Conservation (phyloP, 2,888 invertebrate genomes). For the Callimorpha dominula region DNA sequence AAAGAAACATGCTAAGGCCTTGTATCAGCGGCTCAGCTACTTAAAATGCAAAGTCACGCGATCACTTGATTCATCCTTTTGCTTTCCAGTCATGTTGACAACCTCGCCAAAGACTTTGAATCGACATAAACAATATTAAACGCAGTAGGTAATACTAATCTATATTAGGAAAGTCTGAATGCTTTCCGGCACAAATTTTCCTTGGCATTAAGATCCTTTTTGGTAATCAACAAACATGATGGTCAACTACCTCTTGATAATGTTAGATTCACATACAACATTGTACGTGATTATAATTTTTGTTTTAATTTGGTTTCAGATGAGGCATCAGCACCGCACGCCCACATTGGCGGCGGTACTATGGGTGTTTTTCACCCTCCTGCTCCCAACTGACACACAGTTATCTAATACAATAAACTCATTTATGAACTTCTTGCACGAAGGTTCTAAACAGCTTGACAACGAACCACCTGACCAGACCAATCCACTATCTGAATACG, state of each 20-base stretch:
- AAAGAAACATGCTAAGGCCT: conserved; percentile 38
- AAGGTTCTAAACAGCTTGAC: conserved; percentile 83
- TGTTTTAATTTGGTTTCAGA: conserved; percentile 66
- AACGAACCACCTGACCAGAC: conserved; percentile 85
- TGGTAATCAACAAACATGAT: background rate
- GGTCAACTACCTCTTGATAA: background rate
- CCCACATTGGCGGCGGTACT: conserved; percentile 59
- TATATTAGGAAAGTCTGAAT: conserved; percentile 2
- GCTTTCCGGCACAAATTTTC: conserved; percentile 15
- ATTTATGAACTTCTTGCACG: conserved; percentile 82
- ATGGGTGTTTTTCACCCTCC: conserved; percentile 62
- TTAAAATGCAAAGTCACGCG: conserved; percentile 51
- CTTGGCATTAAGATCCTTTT: conserved; percentile 10
- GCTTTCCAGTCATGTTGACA: conserved; percentile 29
- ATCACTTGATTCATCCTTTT: conserved; percentile 45
- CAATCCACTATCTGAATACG: conserved; percentile 87
- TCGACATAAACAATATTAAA: conserved; percentile 25
- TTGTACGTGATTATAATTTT: background rate
- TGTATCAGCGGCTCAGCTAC: conserved; percentile 23
- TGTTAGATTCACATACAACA: background rate
- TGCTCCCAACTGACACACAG: conserved; percentile 67
- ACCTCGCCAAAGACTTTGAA: conserved; percentile 45
- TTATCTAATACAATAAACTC: conserved; percentile 78
- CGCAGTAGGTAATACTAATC: background rate
- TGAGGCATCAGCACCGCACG: conserved; percentile 66